Base-by-base conservation (phyloP, 2,888 invertebrate genomes). In the Caprella mutica region DNA sequence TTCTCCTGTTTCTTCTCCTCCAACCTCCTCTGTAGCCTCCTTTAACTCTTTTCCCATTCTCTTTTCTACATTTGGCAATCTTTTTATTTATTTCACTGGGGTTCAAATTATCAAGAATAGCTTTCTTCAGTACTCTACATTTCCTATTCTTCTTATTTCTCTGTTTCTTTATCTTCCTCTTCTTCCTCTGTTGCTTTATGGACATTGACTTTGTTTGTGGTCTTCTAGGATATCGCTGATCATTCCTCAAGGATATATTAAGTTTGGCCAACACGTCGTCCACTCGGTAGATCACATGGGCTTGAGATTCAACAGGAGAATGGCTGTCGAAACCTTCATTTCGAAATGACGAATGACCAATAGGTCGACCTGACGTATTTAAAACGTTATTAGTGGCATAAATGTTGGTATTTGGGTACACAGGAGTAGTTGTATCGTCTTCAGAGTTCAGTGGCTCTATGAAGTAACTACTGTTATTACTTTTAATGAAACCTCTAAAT, bases 401-500 rank as follows among this genome's bases (percentile, higher is more conserved):
- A n/a, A n/a, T n/a, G n/a, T n/a, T n/a, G n/a, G n/a, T n/a, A n/a
- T n/a, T n/a, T n/a, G n/a, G n/a, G n/a, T n/a, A n/a, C n/a, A n/a
- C n/a, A n/a, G n/a, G n/a, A n/a, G n/a, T n/a, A n/a, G n/a, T n/a
- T n/a, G n/a, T n/a, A n/a, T n/a, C n/a, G n/a, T 39, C 23, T 27
- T 23, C 30, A 3, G 48, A 29, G 29, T 39, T 53, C 5, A 62
- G 42, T 5, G 62, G 62, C 48, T 62, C 58, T 38, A 62, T 62
- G 51, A 62, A 62, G 38, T 62, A 62, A 27, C 62, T 56, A 26
- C 54, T 55, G 27, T 59, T 56, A n/a, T 52, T 43, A 14, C 58
- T 58, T 55, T 62, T 58, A 8, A 62, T 62, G 53, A 58, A 58
- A 17, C 62, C 62, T 9, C 56, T 59, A 24, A 62, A 53, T 21